Percentiles rank a stretch among this genome's conserved stretches.
phyloP scores from a whole-genome alignment of 2,113 vertebrate species.

The Procavia capensis region DNA sequence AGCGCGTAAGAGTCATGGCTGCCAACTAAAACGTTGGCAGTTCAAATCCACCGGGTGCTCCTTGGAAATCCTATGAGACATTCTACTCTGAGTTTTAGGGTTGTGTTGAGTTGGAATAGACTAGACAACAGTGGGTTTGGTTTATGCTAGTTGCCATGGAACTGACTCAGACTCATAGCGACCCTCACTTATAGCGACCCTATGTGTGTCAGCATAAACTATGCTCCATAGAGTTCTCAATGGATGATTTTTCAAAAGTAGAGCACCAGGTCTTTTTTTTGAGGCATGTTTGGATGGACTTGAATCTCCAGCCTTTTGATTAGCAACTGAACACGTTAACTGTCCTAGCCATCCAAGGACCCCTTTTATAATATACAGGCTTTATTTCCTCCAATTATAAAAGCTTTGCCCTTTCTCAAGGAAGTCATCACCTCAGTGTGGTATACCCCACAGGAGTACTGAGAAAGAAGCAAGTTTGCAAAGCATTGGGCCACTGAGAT shows the following conservation, averaged over 20 bases:
- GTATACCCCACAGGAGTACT: too few relatives aligned
- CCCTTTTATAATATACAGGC: background rate
- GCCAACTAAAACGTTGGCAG: too few relatives aligned
- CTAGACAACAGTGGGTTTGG: too few relatives aligned
- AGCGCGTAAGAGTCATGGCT: too few relatives aligned
- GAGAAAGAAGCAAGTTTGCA: background rate
- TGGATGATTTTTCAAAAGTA: background rate
- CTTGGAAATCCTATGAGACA: too few relatives aligned
- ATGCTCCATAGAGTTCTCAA: background rate
- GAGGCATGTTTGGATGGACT: background rate
- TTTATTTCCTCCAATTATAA: slow-evolving; percentile 11
- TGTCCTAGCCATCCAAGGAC: background rate
- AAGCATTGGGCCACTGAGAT: background rate
- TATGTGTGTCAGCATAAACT: background rate
- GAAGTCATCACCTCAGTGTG: background rate
- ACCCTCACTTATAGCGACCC: background rate
- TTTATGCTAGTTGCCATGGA: background rate
- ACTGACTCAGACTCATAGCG: background rate
- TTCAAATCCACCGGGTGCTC: too few relatives aligned
- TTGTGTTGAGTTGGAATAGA: too few relatives aligned
- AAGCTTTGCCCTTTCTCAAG: background rate
- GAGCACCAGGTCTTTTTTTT: background rate
- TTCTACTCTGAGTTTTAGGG: too few relatives aligned
- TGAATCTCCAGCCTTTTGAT: background rate
- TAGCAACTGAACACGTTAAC: background rate